Evolutionary conservation across 2,113 vertebrate species (phyloP).

Genomic region (Apodemus speciosus): DNA sequence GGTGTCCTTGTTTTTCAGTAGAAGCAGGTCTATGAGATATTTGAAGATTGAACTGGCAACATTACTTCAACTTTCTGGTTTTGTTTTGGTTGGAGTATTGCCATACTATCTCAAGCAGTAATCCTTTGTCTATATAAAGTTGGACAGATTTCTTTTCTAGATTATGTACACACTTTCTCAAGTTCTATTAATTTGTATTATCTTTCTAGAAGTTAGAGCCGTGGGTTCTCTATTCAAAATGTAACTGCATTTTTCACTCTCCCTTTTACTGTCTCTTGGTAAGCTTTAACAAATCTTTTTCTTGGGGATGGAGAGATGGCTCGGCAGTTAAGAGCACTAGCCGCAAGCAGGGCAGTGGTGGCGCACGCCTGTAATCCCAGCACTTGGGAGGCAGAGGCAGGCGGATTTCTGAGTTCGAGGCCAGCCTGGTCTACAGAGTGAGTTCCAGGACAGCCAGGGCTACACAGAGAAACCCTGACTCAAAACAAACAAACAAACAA

Average conservation of each 20-base stretch:
- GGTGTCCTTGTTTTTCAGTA: conserved; percentile 1
- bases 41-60: background rate
- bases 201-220: conserved; percentile 26
- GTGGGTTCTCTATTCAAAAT: conserved; percentile 60
- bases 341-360: no score
- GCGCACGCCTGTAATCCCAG: no score
- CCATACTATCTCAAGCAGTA: background rate
- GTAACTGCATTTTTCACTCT: background rate
- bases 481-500: no score
- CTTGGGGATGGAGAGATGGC: background rate
- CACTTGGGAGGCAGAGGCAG: no score
- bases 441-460: no score
- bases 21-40: conserved; percentile 6
- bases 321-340: background rate
- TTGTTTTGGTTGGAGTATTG: conserved; percentile 28
- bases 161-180: conserved; percentile 18
- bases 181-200: conserved; percentile 45
- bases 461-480: no score
- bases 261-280: conserved; percentile 4
- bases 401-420: no score
- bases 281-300: background rate
- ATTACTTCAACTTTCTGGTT: conserved; percentile 48
- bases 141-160: conserved; percentile 38
- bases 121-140: conserved; percentile 24
- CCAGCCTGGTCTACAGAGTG: no score